Percentiles rank a stretch among this genome's conserved stretches.
phyloP scores from a whole-genome alignment of 92 coral and sea anemone genomes.

The Nematostella vectensis region DNA sequence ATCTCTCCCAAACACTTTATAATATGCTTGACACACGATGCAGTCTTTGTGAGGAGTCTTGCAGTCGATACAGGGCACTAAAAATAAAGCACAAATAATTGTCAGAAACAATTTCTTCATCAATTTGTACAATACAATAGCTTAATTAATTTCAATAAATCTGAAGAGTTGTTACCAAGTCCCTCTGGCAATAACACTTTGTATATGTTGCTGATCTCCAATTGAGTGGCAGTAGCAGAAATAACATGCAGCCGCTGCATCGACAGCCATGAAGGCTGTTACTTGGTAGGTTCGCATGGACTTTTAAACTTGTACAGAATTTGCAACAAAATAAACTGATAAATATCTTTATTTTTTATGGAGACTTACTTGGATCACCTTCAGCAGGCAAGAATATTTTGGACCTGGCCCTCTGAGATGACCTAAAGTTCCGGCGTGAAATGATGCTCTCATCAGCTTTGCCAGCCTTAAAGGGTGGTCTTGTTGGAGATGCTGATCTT shows the following conservation, averaged over 20 bases:
- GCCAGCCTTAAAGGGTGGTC: constrained; percentile 95
- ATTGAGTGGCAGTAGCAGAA: no score
- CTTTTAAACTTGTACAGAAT: no score
- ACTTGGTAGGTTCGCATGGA: no score
- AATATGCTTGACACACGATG: constrained; percentile 90
- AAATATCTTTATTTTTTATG: neutral
- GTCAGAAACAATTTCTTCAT: no score
- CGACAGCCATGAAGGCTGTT: no score
- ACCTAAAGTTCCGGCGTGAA: constrained; percentile 70
- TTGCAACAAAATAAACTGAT: no score
- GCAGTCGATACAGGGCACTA: constrained; percentile 86
- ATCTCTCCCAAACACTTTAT: constrained; percentile 87
- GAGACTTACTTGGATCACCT: constrained; percentile 85
- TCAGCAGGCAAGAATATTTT: constrained; percentile 62
- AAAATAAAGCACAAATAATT: neutral
- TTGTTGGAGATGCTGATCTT: constrained; percentile 54
- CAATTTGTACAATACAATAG: no score
- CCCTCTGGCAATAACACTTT: no score
- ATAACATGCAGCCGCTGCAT: no score
- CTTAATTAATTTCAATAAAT: no score
- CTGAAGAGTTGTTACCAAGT: no score
- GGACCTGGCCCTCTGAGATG: constrained; percentile 23
- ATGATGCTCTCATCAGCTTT: constrained; percentile 85
- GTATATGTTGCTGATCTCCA: no score
- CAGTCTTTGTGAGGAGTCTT: constrained; percentile 94